These are phyloP conservation scores for Liolophura sinensis DNA, from an alignment of 1,140 invertebrate species.

Conservation along the genomic window DNA sequence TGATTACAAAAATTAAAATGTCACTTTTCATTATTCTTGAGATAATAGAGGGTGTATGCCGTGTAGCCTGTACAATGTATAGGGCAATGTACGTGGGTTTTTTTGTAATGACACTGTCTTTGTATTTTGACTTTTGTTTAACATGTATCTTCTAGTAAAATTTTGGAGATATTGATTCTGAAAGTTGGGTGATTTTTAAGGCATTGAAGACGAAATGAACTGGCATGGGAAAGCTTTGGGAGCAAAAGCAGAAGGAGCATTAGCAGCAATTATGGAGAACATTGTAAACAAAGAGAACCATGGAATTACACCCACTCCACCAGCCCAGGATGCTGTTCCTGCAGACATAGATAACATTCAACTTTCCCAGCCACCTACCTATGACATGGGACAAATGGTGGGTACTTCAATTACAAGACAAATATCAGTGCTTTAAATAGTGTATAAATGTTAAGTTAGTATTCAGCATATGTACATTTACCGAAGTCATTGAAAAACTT, in stretches of 20 bases:
- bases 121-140: too few relatives aligned
- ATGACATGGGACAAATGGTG: slow-evolving; percentile 69
- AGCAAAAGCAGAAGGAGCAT: slow-evolving; percentile 73
- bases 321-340: slow-evolving; percentile 20
- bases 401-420: slow-evolving; percentile 9
- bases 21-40: too few relatives aligned
- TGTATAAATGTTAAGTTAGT: background rate
- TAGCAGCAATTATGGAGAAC: slow-evolving; percentile 66
- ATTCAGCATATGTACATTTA: too few relatives aligned
- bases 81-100: too few relatives aligned
- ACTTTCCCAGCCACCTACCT: slow-evolving; percentile 82
- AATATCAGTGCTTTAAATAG: background rate
- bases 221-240: slow-evolving; percentile 98
- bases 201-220: slow-evolving; percentile 89
- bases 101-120: too few relatives aligned
- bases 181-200: slow-evolving; percentile 28
- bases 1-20: too few relatives aligned
- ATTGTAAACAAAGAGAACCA: slow-evolving; percentile 37
- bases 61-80: too few relatives aligned
- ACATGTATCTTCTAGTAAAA: background rate
- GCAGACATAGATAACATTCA: slow-evolving; percentile 31
- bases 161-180: background rate
- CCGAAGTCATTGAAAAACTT: too few relatives aligned
- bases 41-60: too few relatives aligned
- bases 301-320: slow-evolving; percentile 26